A percentile compares a stretch with the other conserved stretches of the same genome.
Evolutionary conservation across 2,888 invertebrate genomes (phyloP).

Genomic region (Lycia hirtaria): DNA sequence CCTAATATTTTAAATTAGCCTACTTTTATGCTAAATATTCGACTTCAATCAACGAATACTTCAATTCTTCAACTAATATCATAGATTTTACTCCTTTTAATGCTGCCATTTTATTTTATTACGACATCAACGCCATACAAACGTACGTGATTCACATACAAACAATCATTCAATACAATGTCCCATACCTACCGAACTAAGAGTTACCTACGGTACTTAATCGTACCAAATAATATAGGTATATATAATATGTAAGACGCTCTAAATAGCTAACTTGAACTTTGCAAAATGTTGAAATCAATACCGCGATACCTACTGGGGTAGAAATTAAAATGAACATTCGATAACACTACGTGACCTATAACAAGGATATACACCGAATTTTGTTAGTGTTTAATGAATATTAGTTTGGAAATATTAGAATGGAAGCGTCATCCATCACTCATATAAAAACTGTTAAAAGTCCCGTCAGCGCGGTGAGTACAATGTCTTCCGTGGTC

Average conservation of each 20-base stretch:
- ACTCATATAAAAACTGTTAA: too few species aligned
- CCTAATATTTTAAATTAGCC: conserved; percentile 15
- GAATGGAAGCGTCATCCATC: too few species aligned
- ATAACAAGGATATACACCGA: background rate
- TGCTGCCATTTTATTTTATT: conserved; percentile 4
- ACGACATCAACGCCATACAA: background rate
- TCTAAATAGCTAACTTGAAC: conserved; percentile 34
- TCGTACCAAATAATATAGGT: conserved; percentile 46
- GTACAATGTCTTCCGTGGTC: too few species aligned
- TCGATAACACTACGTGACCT: background rate
- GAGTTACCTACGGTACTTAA: conserved; percentile 41
- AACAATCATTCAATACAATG: too few species aligned
- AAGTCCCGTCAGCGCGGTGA: too few species aligned
- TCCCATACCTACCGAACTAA: conserved; percentile 34
- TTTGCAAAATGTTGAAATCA: conserved; percentile 16
- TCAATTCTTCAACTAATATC: background rate
- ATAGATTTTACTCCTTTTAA: background rate
- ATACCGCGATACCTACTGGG: background rate
- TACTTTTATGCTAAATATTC: background rate
- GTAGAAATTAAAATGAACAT: too few species aligned
- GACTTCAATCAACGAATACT: background rate
- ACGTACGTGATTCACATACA: conserved; percentile 50
- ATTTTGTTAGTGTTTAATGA: too few species aligned
- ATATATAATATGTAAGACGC: conserved; percentile 38
- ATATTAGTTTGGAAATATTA: too few species aligned